Evolutionary conservation across 2,797 vertebrate genomes (phyloP).

Genomic region (Diplodus sargus): DNA sequence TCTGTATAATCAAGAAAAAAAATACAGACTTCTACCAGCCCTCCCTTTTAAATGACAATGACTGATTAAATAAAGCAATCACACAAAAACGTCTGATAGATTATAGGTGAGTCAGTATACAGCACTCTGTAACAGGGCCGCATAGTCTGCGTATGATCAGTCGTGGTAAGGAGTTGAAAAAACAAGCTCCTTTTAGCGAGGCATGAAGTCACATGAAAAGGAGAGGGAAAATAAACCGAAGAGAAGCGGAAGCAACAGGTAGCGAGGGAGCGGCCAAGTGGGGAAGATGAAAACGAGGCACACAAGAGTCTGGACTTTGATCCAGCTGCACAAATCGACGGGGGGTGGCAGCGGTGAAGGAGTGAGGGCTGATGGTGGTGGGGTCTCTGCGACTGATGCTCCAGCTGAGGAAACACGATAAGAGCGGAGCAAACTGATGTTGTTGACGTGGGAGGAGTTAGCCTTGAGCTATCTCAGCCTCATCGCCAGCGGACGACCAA

Average conservation of each 20-base stretch:
- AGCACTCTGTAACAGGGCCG: neutral
- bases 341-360: constrained; percentile 15
- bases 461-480: neutral
- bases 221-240: constrained; percentile 30
- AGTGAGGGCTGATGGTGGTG: neutral
- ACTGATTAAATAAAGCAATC: neutral
- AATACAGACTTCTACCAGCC: neutral
- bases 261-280: constrained; percentile 30
- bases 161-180: neutral
- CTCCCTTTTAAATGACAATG: neutral
- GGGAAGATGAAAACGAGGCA: constrained; percentile 55
- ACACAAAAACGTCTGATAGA: no score
- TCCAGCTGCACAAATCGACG: constrained; percentile 44
- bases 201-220: constrained; percentile 28
- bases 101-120: neutral
- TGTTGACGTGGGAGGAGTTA: constrained; percentile 20
- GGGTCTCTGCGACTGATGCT: constrained; percentile 54
- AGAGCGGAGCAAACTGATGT: constrained; percentile 48
- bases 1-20: neutral
- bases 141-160: neutral
- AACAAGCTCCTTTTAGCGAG: constrained; percentile 39
- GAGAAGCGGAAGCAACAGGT: constrained; percentile 57
- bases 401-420: constrained; percentile 77
- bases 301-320: constrained; percentile 66
- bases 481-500: neutral